Conservation (phyloP, 2,113 vertebrate species). For the Panthera uncia region DNA sequence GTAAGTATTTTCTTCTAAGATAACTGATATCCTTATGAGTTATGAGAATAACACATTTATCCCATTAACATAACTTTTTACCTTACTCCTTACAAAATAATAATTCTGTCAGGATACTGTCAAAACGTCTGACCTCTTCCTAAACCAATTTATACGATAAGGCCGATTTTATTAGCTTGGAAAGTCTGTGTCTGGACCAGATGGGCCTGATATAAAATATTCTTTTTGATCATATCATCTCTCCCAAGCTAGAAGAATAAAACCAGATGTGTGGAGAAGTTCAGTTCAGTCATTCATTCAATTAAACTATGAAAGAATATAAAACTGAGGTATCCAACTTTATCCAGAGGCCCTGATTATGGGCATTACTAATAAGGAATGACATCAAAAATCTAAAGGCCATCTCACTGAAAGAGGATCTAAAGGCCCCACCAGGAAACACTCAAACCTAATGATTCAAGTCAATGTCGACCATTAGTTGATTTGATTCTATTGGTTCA, state of each 20-base stretch:
- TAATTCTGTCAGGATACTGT: not conserved
- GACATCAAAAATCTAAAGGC: not conserved
- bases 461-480: not conserved
- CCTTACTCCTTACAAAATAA: not conserved
- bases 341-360: not conserved
- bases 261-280: not conserved
- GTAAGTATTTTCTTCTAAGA: not conserved
- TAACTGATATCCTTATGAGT: not conserved
- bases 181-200: not conserved
- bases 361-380: not conserved
- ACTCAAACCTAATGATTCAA: not conserved
- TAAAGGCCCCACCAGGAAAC: not conserved
- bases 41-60: not conserved
- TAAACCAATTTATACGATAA: not conserved
- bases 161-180: not conserved
- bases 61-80: not conserved
- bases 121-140: not conserved
- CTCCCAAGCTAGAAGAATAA: not conserved
- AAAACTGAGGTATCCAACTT: not conserved
- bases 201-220: not conserved
- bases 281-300: not conserved
- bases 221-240: not conserved
- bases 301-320: not conserved
- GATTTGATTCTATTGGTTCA: not conserved
- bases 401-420: not conserved